A percentile compares a stretch with the other conserved stretches of the same genome.
Conservation (phyloP, 2,888 invertebrate genomes). For the Tenodera sinensis region DNA sequence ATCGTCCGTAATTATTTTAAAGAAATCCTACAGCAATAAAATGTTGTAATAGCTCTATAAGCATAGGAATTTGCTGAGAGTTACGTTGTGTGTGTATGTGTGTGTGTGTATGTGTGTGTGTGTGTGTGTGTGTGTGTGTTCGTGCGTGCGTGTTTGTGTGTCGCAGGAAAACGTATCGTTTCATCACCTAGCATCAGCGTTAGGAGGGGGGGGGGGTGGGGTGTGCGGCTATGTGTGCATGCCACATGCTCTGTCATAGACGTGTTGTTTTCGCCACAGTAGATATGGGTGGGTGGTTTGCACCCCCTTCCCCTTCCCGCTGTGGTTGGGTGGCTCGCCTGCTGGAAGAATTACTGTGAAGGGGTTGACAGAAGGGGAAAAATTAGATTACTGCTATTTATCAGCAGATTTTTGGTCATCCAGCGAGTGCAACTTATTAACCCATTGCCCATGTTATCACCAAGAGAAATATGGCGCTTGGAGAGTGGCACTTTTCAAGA, state of each 20-base stretch:
- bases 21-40: no score
- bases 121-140: background rate
- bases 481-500: background rate
- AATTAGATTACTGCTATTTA: slow-evolving; percentile 8
- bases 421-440: background rate
- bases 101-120: background rate
- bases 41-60: no score
- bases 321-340: background rate
- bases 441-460: background rate
- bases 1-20: no score
- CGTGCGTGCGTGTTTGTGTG: background rate
- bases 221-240: background rate
- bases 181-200: slow-evolving; percentile 11
- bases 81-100: background rate
- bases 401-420: background rate
- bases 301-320: background rate
- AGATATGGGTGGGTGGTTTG: background rate
- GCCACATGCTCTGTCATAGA: slow-evolving; percentile 15
- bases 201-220: background rate
- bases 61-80: no score
- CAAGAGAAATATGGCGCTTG: background rate
- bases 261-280: background rate
- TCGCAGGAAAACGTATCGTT: slow-evolving; percentile 1
- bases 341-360: background rate
- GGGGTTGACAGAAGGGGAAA: background rate